Conservation (phyloP, 2,888 invertebrate species). For the Epinotia ramella region DNA sequence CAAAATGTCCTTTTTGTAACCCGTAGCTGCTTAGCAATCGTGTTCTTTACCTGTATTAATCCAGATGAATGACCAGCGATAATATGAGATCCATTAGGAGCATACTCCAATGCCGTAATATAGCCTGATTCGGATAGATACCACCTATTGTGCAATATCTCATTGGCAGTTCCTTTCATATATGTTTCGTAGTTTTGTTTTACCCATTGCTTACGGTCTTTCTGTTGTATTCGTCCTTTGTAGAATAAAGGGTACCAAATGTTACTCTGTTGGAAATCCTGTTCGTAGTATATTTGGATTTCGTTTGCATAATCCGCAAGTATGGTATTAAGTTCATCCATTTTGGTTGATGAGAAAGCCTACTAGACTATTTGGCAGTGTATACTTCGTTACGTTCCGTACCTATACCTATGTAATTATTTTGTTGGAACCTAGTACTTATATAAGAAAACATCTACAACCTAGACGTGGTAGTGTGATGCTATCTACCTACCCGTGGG, state of each 20-base stretch:
- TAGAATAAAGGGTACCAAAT: conserved; percentile 47
- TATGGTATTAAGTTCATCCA: conserved; percentile 17
- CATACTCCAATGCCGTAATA: conserved; percentile 70
- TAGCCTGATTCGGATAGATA: conserved; percentile 68
- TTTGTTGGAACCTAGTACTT: neutral
- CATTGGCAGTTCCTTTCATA: conserved; percentile 65
- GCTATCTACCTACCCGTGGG: no score
- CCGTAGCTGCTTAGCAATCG: conserved; percentile 6
- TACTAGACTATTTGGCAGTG: conserved; percentile 29
- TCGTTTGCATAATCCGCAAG: conserved; percentile 28
- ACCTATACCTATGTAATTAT: neutral
- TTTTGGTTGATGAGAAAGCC: conserved; percentile 14
- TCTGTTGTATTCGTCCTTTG: conserved; percentile 7
- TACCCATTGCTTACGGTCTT: conserved; percentile 28
- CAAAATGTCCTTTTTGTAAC: conserved; percentile 17
- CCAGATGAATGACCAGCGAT: conserved; percentile 82
- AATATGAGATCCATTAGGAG: conserved; percentile 72
- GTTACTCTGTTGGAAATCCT: conserved; percentile 23
- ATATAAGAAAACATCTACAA: neutral
- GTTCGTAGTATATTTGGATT: conserved; percentile 40
- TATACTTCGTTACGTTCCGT: neutral
- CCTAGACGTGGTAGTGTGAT: neutral
- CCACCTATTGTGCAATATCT: conserved; percentile 54
- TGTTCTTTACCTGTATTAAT: conserved; percentile 77
- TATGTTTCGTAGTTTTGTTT: conserved; percentile 60